Base-by-base conservation (phyloP, 92 coral and sea anemone species). In the Ricordea florida region DNA sequence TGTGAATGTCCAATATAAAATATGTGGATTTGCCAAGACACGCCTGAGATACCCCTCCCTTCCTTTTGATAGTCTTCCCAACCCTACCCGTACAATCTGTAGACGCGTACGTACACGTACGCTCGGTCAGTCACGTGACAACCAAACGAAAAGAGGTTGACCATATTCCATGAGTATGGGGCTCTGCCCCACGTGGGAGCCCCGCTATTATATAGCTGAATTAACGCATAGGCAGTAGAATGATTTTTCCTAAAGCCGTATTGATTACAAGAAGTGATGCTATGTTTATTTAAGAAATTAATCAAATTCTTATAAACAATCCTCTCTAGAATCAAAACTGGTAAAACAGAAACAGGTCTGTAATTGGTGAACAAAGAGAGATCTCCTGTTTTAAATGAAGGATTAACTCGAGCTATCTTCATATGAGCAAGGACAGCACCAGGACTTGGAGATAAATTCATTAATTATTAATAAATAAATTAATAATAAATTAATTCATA, bases 351-450 rank as follows among this genome's bases (percentile, higher is more conserved):
- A 47, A 51, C 6, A 10, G 59, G 59, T 51, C 59, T 51, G 22
- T 51, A 20, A n/a, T 51, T 51, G 5, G 22, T 51, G 13, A 51
- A 3, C 18, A 51, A 24, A 51, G 59, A 51, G 32, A 4, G 59
- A 26, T 20, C 59, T n/a, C 59, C 59, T 0, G 59, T 3, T 51
- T 51, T 51, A 51, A 51, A 6, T 51, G 40, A 63, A 63, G 52
- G 71, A 63, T 35, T 38, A 63, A 63, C 53, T 28, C 53, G 46
- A 20, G 71, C 71, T 28, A 40, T 35, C 48, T 63, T 63, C 71
- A 63, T 63, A 35, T 63, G 71, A 42, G 35, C 71, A 21, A 52
- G 71, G 33, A 63, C 71, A 24, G 53, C 21, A 44, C 71, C 71
- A 63, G 71, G 21, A 44, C 71, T 42, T 36, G 40, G 29, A 63